These are phyloP conservation scores for Gallinago media DNA, from an alignment of 2,113 vertebrate species.

Conservation along the genomic window DNA sequence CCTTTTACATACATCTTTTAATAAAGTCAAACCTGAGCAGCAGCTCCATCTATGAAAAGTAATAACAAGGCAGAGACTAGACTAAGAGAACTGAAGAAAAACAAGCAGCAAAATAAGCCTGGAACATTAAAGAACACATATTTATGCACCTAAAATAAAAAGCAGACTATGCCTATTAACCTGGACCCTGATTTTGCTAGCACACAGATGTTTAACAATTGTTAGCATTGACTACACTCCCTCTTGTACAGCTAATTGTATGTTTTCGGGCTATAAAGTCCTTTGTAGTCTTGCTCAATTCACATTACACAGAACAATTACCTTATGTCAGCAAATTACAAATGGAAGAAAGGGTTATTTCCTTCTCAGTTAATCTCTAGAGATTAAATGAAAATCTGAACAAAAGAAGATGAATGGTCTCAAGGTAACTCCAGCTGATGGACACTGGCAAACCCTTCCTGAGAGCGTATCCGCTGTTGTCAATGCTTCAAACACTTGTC, in stretches of 20 bases:
- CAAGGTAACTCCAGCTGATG: neutral
- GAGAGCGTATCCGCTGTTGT: neutral
- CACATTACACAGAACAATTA: neutral
- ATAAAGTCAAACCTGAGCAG: neutral
- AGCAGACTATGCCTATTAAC: neutral
- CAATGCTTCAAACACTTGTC: neutral
- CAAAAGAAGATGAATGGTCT: neutral
- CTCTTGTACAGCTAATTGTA: neutral
- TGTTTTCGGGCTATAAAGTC: neutral
- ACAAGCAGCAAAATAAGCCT: neutral
- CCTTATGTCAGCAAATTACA: neutral
- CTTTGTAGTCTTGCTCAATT: neutral
- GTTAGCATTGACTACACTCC: neutral
- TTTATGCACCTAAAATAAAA: neutral
- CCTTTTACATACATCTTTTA: rapidly evolving
- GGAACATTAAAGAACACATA: neutral
- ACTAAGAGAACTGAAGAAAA: neutral
- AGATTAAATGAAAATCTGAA: neutral
- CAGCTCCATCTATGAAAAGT: neutral
- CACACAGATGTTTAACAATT: neutral
- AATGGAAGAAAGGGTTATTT: neutral
- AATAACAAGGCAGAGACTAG: neutral
- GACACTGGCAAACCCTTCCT: neutral
- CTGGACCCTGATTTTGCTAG: neutral
- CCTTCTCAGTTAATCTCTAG: neutral